A percentile compares a stretch with the other conserved stretches of the same genome.
Evolutionary conservation across 2,888 invertebrate species (phyloP).

Genomic region (Caradrina kadenii): DNA sequence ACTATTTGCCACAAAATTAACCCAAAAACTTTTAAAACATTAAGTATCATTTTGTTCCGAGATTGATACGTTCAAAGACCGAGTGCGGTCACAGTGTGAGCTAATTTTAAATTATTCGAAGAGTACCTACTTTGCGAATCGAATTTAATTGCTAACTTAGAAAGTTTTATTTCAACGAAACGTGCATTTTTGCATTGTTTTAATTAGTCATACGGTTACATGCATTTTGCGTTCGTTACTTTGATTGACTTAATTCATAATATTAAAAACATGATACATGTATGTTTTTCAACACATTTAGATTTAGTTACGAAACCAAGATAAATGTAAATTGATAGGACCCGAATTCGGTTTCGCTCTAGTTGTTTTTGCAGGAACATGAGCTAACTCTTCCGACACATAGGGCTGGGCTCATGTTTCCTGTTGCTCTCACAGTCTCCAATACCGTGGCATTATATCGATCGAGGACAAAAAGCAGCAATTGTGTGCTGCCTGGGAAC

Average conservation of each 20-base stretch:
- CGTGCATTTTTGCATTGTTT: slow-evolving; percentile 26
- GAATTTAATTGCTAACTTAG: slow-evolving; percentile 49
- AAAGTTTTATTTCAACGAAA: slow-evolving; percentile 51
- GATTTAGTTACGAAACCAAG: slow-evolving; percentile 46
- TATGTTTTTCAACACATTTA: slow-evolving; percentile 25
- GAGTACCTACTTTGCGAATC: slow-evolving; percentile 9
- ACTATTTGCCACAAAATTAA: slow-evolving; percentile 44
- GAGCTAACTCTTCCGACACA: slow-evolving; percentile 93
- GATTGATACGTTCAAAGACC: neutral
- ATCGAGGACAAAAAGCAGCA: slow-evolving; percentile 80
- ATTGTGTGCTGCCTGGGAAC: slow-evolving; percentile 83
- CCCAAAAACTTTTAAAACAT: slow-evolving; percentile 35
- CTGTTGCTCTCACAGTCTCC: slow-evolving; percentile 92
- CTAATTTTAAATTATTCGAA: slow-evolving; percentile 21
- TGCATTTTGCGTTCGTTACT: neutral
- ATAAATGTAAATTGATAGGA: slow-evolving; percentile 72
- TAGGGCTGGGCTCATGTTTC: slow-evolving; percentile 92
- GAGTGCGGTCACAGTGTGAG: slow-evolving; percentile 9
- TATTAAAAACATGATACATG: slow-evolving; percentile 29
- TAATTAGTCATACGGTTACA: slow-evolving; percentile 34
- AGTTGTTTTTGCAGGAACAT: slow-evolving; percentile 90
- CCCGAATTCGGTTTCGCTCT: slow-evolving; percentile 87
- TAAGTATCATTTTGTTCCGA: slow-evolving; percentile 51
- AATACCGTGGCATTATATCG: slow-evolving; percentile 87
- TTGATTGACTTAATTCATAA: slow-evolving; percentile 11